phyloP scores from a whole-genome alignment of 2,888 invertebrate species.

The Ectemnius cavifrons region DNA sequence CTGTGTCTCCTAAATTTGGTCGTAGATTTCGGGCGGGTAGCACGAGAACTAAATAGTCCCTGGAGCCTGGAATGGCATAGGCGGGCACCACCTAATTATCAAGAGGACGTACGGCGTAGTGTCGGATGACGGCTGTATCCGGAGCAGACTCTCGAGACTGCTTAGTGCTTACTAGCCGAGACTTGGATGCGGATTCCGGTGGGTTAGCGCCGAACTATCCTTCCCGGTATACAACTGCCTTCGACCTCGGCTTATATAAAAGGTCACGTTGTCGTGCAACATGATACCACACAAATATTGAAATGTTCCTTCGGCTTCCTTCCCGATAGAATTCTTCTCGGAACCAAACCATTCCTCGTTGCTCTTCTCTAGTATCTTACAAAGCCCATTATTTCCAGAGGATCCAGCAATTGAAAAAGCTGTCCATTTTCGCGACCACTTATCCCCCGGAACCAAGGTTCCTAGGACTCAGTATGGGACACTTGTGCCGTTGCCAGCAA shows the following conservation, averaged over 20 bases:
- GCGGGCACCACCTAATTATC: slow-evolving; percentile 69
- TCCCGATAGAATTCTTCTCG: neutral
- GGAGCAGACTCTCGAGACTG: slow-evolving; percentile 63
- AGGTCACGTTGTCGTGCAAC: slow-evolving; percentile 58
- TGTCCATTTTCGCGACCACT: neutral
- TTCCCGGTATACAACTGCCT: slow-evolving; percentile 18
- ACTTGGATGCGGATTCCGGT: slow-evolving; percentile 43
- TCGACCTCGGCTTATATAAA: slow-evolving; percentile 30
- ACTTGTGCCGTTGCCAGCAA: slow-evolving; percentile 19
- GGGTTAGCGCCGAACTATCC: slow-evolving; percentile 55
- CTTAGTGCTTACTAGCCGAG: slow-evolving; percentile 55
- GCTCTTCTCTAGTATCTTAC: neutral
- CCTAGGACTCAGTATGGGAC: neutral
- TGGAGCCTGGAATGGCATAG: slow-evolving; percentile 44
- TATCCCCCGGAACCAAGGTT: neutral
- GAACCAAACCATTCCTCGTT: neutral
- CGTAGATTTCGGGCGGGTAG: slow-evolving; percentile 33
- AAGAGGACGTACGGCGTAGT: slow-evolving; percentile 54
- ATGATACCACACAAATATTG: slow-evolving; percentile 28
- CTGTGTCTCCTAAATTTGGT: slow-evolving; percentile 37
- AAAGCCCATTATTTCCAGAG: slow-evolving; percentile 3
- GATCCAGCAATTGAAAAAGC: slow-evolving; percentile 9
- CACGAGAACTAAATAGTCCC: slow-evolving; percentile 61
- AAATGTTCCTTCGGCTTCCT: slow-evolving; percentile 1
- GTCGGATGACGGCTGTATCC: slow-evolving; percentile 68